Percentiles rank a stretch among this genome's conserved stretches.
phyloP scores from a whole-genome alignment of 2,797 vertebrate species.

The Eulemur rubriventer region DNA sequence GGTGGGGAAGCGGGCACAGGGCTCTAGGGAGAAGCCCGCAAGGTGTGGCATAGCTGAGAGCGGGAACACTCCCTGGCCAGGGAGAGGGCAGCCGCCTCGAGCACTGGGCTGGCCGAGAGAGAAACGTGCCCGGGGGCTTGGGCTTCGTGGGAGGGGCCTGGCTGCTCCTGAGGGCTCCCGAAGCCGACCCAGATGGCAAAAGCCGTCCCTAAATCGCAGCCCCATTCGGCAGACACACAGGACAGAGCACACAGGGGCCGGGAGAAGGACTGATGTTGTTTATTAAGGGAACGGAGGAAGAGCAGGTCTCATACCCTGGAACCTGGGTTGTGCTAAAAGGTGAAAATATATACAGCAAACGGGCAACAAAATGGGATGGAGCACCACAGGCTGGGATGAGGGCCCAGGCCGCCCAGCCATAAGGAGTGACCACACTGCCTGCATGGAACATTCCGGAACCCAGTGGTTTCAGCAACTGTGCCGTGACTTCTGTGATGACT shows the following conservation, averaged over 20 bases:
- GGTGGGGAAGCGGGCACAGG: not conserved
- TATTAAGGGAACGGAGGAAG: not conserved
- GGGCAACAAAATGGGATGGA: not conserved
- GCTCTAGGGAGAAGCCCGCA: not conserved
- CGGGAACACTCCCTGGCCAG: not conserved
- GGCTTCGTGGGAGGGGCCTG: not conserved
- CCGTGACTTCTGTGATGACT: not conserved
- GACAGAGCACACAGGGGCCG: not conserved
- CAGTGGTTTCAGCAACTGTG: not conserved
- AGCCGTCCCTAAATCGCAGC: not conserved
- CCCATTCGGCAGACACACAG: not conserved
- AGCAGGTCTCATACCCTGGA: not conserved
- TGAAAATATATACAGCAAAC: not conserved
- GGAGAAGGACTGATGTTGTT: not conserved
- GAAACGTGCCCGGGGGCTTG: not conserved
- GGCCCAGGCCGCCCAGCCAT: not conserved
- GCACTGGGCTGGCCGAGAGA: not conserved
- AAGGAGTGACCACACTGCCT: not conserved
- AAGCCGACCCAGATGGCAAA: not conserved
- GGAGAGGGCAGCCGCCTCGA: not conserved
- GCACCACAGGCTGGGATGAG: not conserved
- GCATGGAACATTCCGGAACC: not conserved
- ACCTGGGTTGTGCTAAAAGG: not conserved
- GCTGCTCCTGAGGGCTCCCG: not conserved
- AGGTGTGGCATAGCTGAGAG: not conserved